A percentile compares a stretch with the other conserved stretches of the same genome.
These are phyloP conservation scores for Aphidius gifuensis DNA, from an alignment of 1,140 invertebrate species.

Conservation along the genomic window DNA sequence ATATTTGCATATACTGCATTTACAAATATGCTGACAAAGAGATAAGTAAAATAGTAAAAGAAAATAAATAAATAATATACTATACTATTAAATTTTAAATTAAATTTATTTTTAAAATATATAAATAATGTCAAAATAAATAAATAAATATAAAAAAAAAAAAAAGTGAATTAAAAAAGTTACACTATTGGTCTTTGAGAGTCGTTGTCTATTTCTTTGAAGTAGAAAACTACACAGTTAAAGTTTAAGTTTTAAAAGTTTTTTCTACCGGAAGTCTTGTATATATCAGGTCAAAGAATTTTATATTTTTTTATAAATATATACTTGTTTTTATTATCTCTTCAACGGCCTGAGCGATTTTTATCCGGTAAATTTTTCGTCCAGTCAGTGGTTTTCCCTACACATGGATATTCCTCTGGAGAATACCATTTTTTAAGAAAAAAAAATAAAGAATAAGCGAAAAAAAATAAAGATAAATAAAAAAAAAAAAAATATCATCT, in stretches of 20 bases:
- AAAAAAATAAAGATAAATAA: neutral
- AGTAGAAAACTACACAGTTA: neutral
- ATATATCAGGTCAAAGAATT: slow-evolving; percentile 1
- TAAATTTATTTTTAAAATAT: too few species aligned
- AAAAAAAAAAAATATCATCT: slow-evolving; percentile 5
- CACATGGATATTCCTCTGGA: neutral
- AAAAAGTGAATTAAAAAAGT: neutral
- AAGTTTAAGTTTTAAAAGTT: neutral
- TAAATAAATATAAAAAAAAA: neutral
- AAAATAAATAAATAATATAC: too few species aligned
- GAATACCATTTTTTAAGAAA: neutral
- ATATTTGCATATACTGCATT: too few species aligned
- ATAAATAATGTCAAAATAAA: too few species aligned
- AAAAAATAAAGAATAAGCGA: neutral
- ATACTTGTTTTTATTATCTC: neutral
- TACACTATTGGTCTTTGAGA: neutral
- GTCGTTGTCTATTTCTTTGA: neutral
- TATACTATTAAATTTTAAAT: too few species aligned
- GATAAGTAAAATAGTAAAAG: too few species aligned
- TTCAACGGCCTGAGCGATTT: slow-evolving; percentile 6
- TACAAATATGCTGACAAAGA: too few species aligned
- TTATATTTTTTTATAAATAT: neutral
- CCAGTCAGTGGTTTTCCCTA: slow-evolving; percentile 13
- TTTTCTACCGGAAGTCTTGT: neutral
- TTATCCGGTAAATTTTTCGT: slow-evolving; percentile 17